Percentiles rank a stretch among this genome's conserved stretches.
Conservation (phyloP, 2,888 invertebrate species). For the Antheraea assamensis region DNA sequence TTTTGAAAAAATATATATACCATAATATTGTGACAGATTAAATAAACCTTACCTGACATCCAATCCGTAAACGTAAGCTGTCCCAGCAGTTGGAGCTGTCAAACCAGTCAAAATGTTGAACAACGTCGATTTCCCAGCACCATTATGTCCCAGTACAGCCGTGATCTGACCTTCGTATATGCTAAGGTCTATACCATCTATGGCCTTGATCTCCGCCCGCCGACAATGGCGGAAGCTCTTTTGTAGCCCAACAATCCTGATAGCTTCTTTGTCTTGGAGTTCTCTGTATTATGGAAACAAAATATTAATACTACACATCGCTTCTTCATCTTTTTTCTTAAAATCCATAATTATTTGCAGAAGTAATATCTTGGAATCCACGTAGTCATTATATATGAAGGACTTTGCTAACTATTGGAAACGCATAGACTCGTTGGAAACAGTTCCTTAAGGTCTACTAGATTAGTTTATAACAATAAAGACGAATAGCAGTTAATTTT, state of each 20-base stretch:
- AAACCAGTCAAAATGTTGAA: constrained; percentile 93
- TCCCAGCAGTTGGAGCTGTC: constrained; percentile 88
- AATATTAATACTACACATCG: not conserved
- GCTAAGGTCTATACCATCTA: constrained; percentile 89
- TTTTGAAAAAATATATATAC: not conserved
- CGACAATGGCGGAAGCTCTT: constrained; percentile 88
- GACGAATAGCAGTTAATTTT: no score
- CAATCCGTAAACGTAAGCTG: constrained; percentile 88
- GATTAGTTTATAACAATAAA: no score
- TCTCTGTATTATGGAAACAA: constrained; percentile 62
- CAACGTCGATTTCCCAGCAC: constrained; percentile 93
- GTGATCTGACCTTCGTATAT: constrained; percentile 94
- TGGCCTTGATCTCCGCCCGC: constrained; percentile 86
- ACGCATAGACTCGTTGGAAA: no score
- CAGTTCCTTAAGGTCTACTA: no score
- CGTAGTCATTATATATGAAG: no score
- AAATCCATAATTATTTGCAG: no score
- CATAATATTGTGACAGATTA: not conserved
- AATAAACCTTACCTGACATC: constrained; percentile 82
- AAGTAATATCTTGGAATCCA: no score
- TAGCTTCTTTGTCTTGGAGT: constrained; percentile 88
- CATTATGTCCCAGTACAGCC: constrained; percentile 92
- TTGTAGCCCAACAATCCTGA: constrained; percentile 87
- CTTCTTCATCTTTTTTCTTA: not conserved
- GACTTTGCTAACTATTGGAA: no score